These are phyloP conservation scores for Liparis tanakae DNA, from an alignment of 2,797 vertebrate genomes.

Conservation along the genomic window DNA sequence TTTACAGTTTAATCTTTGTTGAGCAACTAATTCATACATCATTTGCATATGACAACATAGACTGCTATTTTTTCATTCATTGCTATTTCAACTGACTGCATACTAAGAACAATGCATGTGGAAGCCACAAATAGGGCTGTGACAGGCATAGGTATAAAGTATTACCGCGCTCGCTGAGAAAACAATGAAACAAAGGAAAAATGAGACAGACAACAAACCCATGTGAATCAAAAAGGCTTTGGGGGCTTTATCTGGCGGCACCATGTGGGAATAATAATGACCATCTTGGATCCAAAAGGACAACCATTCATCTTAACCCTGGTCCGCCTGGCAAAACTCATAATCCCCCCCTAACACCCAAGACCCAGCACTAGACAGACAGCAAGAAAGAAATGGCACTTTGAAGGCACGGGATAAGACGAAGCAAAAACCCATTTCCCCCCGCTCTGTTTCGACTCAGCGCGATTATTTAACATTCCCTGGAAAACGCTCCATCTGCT, in stretches of 20 bases:
- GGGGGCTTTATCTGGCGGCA: slow-evolving; percentile 85
- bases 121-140: slow-evolving; percentile 15
- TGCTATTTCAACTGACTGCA: slow-evolving; percentile 3
- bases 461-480: slow-evolving; percentile 72
- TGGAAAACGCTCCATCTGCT: slow-evolving; percentile 80
- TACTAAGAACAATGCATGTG: slow-evolving; percentile 19
- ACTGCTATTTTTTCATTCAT: slow-evolving; percentile 21
- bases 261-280: slow-evolving; percentile 88
- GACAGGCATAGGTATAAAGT: slow-evolving; percentile 44
- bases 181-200: slow-evolving; percentile 72
- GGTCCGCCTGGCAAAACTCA: slow-evolving; percentile 81
- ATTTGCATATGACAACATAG: not conserved
- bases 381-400: slow-evolving; percentile 77
- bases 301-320: slow-evolving; percentile 87
- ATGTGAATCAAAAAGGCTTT: slow-evolving; percentile 81
- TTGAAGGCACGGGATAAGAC: slow-evolving; percentile 80
- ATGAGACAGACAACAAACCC: slow-evolving; percentile 66
- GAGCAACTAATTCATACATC: not conserved
- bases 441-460: slow-evolving; percentile 68
- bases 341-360: slow-evolving; percentile 85
- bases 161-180: slow-evolving; percentile 50
- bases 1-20: not conserved
- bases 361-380: slow-evolving; percentile 79
- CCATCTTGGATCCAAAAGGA: slow-evolving; percentile 86
- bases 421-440: slow-evolving; percentile 78